These are phyloP conservation scores for Saccostrea cuccullata DNA, from an alignment of 1,140 invertebrate genomes.

Conservation along the genomic window DNA sequence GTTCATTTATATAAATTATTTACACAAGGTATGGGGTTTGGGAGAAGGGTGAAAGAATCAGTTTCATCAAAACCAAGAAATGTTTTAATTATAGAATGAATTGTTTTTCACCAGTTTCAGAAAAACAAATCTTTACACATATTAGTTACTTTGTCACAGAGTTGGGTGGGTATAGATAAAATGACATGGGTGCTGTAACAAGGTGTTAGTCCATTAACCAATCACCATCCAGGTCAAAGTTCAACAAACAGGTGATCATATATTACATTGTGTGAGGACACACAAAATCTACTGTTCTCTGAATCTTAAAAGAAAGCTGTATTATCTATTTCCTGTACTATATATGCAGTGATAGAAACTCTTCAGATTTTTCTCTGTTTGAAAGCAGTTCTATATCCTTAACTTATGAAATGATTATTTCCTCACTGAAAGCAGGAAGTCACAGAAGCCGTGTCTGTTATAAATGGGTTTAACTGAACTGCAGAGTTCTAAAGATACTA, in stretches of 20 bases:
- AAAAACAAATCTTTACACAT: neutral
- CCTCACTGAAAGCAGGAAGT: too few species aligned
- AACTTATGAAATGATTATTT: too few species aligned
- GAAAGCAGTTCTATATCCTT: too few species aligned
- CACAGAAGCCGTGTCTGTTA: too few species aligned
- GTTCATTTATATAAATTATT: too few species aligned
- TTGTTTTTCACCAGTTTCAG: too few species aligned
- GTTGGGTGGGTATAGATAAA: neutral
- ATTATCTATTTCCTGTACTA: too few species aligned
- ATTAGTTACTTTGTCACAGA: neutral
- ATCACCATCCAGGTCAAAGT: conserved; percentile 21
- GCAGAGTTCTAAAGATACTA: too few species aligned
- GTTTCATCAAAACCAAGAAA: neutral
- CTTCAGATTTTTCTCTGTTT: too few species aligned
- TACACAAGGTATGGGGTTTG: too few species aligned
- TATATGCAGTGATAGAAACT: too few species aligned
- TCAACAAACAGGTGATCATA: conserved; percentile 2
- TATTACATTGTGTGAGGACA: neutral
- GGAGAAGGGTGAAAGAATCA: neutral
- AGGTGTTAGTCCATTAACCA: neutral
- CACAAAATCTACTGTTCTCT: conserved; percentile 1
- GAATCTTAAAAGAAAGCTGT: neutral
- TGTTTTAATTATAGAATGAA: neutral
- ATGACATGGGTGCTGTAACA: neutral
- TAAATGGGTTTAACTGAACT: too few species aligned